These are phyloP conservation scores for Megathymus violae DNA, from an alignment of 1,140 invertebrate species.

Conservation along the genomic window DNA sequence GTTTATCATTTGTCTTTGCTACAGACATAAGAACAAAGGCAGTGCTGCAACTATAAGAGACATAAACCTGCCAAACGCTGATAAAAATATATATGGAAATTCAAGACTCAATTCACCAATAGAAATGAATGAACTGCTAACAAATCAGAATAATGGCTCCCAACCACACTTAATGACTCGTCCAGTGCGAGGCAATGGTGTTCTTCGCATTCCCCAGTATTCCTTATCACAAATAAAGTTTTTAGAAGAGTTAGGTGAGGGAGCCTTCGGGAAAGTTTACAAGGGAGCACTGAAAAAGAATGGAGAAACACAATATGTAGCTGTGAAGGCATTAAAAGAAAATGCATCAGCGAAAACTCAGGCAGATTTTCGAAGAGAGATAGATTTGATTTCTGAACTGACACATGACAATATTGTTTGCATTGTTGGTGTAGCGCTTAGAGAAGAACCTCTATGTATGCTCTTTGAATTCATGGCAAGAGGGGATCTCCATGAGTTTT, in stretches of 20 bases:
- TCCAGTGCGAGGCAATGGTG: slow-evolving; percentile 83
- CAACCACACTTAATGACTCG: slow-evolving; percentile 81
- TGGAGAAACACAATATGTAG: slow-evolving; percentile 90
- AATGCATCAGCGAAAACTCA: slow-evolving; percentile 96
- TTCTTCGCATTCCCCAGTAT: slow-evolving; percentile 88
- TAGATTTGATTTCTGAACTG: slow-evolving; percentile 96
- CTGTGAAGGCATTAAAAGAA: slow-evolving; percentile 97
- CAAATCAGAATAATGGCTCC: slow-evolving; percentile 81
- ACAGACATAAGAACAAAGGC: slow-evolving; percentile 83
- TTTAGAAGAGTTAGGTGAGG: slow-evolving; percentile 97
- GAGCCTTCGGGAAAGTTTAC: slow-evolving; percentile 97
- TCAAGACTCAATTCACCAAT: slow-evolving; percentile 87
- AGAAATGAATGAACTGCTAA: slow-evolving; percentile 90
- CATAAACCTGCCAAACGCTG: slow-evolving; percentile 87
- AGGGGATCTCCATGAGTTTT: slow-evolving; percentile 97
- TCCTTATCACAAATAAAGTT: slow-evolving; percentile 92
- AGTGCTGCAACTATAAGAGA: slow-evolving; percentile 86
- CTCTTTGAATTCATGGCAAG: slow-evolving; percentile 98
- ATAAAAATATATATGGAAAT: slow-evolving; percentile 91
- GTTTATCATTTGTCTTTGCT: slow-evolving; percentile 79
- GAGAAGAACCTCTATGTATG: slow-evolving; percentile 97
- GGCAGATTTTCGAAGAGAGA: slow-evolving; percentile 95
- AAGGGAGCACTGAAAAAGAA: slow-evolving; percentile 94
- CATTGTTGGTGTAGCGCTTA: slow-evolving; percentile 95
- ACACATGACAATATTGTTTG: slow-evolving; percentile 98